Conservation (phyloP, 2,113 vertebrate genomes). For the Erythrocebus patas region DNA sequence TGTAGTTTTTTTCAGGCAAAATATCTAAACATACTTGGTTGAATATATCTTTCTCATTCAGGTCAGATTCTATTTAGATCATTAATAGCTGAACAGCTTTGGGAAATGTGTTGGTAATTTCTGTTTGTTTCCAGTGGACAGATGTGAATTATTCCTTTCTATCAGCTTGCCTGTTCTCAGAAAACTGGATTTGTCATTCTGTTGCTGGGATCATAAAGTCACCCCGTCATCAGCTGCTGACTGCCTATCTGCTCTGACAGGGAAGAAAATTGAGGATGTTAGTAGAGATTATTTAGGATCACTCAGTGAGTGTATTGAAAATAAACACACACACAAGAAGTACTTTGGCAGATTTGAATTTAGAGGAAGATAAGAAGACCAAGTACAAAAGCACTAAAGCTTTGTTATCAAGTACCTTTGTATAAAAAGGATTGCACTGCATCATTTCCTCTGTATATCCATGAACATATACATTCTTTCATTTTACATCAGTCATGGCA, state of each 20-base stretch:
- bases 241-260: slow-evolving; percentile 58
- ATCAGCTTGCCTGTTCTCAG: slow-evolving; percentile 48
- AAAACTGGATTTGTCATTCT: slow-evolving; percentile 62
- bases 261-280: slow-evolving; percentile 54
- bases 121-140: slow-evolving; percentile 42
- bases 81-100: slow-evolving; percentile 12
- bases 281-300: slow-evolving; percentile 52
- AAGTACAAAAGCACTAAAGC: neutral
- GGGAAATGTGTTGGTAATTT: slow-evolving; percentile 19
- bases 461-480: neutral
- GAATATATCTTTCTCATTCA: neutral
- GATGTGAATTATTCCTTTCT: slow-evolving; percentile 50
- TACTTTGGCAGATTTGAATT: slow-evolving; percentile 52
- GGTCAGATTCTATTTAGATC: neutral
- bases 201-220: slow-evolving; percentile 48
- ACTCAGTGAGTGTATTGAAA: slow-evolving; percentile 36
- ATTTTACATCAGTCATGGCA: neutral
- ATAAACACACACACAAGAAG: slow-evolving; percentile 27
- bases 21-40: neutral
- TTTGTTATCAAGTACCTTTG: neutral
- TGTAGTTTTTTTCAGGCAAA: neutral
- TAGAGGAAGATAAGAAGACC: neutral
- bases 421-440: neutral
- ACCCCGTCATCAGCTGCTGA: slow-evolving; percentile 44
- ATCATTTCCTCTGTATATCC: neutral